Evolutionary conservation across 2,888 invertebrate genomes (phyloP).

Genomic region (Marasmarcha lunaedactyla): DNA sequence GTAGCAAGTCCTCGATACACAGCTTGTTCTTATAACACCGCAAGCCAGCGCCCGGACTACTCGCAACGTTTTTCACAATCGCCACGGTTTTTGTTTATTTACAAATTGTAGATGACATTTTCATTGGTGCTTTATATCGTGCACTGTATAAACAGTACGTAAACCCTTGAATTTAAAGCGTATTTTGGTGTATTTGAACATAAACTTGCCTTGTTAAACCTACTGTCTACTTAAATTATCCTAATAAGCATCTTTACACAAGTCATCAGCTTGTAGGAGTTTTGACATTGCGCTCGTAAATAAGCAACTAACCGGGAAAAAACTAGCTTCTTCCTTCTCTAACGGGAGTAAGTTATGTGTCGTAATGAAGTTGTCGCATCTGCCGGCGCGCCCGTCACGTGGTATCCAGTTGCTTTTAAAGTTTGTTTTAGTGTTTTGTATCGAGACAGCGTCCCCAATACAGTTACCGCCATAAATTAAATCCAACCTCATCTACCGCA

Average conservation of each 20-base stretch:
- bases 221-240: too few relatives aligned
- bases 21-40: too few relatives aligned
- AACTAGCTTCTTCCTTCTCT: slow-evolving; percentile 58
- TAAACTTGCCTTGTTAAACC: too few relatives aligned
- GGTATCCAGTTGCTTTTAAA: slow-evolving; percentile 23
- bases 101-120: too few relatives aligned
- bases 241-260: background rate
- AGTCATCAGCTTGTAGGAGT: background rate
- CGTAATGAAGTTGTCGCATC: slow-evolving; percentile 62
- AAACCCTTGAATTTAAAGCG: too few relatives aligned
- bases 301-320: slow-evolving; percentile 25
- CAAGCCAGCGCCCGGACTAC: background rate
- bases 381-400: slow-evolving; percentile 47
- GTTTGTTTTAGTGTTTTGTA: slow-evolving; percentile 43
- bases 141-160: too few relatives aligned
- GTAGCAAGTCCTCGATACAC: too few relatives aligned
- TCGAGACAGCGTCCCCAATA: slow-evolving; percentile 29
- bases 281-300: background rate
- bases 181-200: too few relatives aligned
- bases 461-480: slow-evolving; percentile 58
- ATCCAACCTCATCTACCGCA: slow-evolving; percentile 53
- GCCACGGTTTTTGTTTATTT: too few relatives aligned
- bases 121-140: too few relatives aligned
- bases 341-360: slow-evolving; percentile 60
- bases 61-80: background rate